phyloP scores from a whole-genome alignment of 92 coral and sea anemone genomes.

The Pocillopora grandis region DNA sequence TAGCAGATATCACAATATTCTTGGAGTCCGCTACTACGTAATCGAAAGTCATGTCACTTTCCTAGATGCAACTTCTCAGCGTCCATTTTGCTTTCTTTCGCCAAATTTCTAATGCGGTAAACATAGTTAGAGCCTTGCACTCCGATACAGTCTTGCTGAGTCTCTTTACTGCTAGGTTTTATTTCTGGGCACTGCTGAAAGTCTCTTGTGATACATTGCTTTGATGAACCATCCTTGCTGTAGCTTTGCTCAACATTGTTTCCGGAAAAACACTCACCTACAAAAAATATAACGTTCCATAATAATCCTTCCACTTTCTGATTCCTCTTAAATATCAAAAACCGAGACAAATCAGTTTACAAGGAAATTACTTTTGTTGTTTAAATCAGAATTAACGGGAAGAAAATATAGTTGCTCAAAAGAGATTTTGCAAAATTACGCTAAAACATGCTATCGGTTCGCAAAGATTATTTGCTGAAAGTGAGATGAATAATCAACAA shows the following conservation, averaged over 20 bases:
- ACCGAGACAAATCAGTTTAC: no score
- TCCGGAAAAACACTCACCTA: slow-evolving; percentile 87
- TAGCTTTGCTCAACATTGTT: slow-evolving; percentile 52
- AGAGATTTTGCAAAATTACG: no score
- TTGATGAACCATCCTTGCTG: slow-evolving; percentile 58
- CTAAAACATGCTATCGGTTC: no score
- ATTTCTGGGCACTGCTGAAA: slow-evolving; percentile 43
- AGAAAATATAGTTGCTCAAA: no score
- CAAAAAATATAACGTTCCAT: not conserved
- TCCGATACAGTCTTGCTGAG: slow-evolving; percentile 57
- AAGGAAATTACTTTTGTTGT: no score
- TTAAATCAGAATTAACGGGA: no score
- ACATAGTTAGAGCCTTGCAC: slow-evolving; percentile 59
- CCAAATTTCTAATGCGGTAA: slow-evolving; percentile 32
- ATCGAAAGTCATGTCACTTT: not conserved
- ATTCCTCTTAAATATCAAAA: no score
- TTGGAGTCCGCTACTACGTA: no score
- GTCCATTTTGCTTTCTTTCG: not conserved
- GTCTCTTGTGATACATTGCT: slow-evolving; percentile 55
- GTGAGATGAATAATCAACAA: no score
- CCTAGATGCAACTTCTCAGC: not conserved
- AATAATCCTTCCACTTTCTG: no score
- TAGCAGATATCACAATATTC: no score
- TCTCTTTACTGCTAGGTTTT: not conserved
- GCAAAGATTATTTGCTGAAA: no score